phyloP scores from a whole-genome alignment of 53 echinoderm and acorn worm genomes.

The Echinarachnius parma region DNA sequence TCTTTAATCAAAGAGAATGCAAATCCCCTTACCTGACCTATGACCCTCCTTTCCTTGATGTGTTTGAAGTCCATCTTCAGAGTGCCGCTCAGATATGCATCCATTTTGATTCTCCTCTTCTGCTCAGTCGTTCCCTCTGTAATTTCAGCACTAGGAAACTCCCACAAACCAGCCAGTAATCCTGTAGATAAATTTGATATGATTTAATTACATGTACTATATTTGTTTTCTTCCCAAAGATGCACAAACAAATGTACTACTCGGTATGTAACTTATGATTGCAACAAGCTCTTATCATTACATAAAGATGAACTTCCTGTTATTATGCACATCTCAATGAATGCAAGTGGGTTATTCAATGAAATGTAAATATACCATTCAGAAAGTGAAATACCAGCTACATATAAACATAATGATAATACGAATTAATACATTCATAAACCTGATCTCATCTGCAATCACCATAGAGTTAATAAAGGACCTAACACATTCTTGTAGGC shows the following conservation, averaged over 20 bases:
- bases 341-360: too few relatives aligned
- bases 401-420: too few relatives aligned
- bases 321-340: too few relatives aligned
- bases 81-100: slow-evolving; percentile 50
- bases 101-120: slow-evolving; percentile 38
- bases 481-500: too few relatives aligned
- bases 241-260: too few relatives aligned
- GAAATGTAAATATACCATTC: too few relatives aligned
- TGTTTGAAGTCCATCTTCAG: slow-evolving; percentile 49
- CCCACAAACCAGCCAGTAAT: slow-evolving; percentile 81
- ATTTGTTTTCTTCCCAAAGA: not conserved
- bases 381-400: too few relatives aligned
- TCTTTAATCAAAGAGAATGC: not conserved
- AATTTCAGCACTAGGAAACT: slow-evolving; percentile 70
- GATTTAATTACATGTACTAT: not conserved
- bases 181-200: slow-evolving; percentile 26
- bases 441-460: too few relatives aligned
- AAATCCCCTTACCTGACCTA: slow-evolving; percentile 54
- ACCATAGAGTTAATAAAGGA: too few relatives aligned
- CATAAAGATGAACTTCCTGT: too few relatives aligned
- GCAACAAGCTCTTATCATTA: too few relatives aligned
- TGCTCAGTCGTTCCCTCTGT: slow-evolving; percentile 31
- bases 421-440: too few relatives aligned
- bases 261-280: not conserved
- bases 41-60: slow-evolving; percentile 42